Conservation (phyloP, 2,888 invertebrate genomes). For the Drosophila siamana region DNA sequence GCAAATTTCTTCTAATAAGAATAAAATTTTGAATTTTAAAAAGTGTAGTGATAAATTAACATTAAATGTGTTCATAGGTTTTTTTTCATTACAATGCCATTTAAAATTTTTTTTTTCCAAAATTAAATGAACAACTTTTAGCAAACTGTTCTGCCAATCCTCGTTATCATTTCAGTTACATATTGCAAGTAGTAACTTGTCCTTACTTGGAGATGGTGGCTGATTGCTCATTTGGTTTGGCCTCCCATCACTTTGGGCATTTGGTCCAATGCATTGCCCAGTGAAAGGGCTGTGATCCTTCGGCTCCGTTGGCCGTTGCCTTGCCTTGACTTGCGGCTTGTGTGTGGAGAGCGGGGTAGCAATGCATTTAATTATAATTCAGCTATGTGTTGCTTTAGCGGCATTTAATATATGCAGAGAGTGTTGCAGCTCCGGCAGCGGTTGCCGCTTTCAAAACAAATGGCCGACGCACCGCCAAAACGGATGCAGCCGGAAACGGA, state of each 20-base stretch:
- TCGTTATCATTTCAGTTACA: no score
- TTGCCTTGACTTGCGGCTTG: constrained; percentile 8
- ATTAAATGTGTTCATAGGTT: no score
- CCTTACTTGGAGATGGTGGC: constrained; percentile 11
- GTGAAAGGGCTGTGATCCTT: constrained; percentile 1
- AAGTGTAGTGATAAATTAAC: no score
- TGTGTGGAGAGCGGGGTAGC: neutral
- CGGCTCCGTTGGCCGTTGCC: neutral
- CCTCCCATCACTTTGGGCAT: constrained; percentile 12
- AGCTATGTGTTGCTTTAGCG: constrained; percentile 53
- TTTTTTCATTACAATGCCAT: no score
- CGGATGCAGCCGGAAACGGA: constrained; percentile 78
- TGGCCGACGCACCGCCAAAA: constrained; percentile 63
- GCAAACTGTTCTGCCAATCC: no score
- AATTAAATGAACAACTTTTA: no score
- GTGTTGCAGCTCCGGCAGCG: constrained; percentile 64
- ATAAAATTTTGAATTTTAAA: no score
- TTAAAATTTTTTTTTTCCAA: no score
- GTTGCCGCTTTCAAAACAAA: constrained; percentile 73
- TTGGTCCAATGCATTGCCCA: constrained; percentile 17
- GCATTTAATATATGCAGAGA: constrained; percentile 76
- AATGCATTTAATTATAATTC: constrained; percentile 65
- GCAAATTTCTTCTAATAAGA: no score
- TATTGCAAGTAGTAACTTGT: constrained; percentile 14
- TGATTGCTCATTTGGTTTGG: constrained; percentile 43